Evolutionary conservation across 2,888 invertebrate genomes (phyloP), one percentile per base, ranked within the genome.

Genomic region (Anarsia innoxiella): DNA sequence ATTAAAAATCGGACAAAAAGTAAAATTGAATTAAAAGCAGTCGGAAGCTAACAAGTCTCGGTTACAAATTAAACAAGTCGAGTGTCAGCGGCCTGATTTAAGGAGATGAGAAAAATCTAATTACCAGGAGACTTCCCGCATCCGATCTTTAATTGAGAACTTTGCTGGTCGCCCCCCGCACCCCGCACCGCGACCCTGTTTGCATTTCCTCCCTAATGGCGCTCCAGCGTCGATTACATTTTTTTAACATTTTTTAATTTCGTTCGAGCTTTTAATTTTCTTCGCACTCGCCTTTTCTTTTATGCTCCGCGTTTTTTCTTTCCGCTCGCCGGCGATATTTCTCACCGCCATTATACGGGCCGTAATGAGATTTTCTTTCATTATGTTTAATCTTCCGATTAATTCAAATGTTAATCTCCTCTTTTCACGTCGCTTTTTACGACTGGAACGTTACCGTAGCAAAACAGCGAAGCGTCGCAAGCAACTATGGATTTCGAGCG

Each of bases 321-420:
- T 64, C 65, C 66, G 65, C 59, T 66, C 64, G 62, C 56, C 56
- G 55, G 64, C 67, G 67, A 75, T 78, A 75, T 77, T 80, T 83
- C 79, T 78, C 80, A 73, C 78, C 74, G 74, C 83, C 74, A 80
- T 83, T 83, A 82, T 79, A 75, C 79, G 62, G 66, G 56, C 59
- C 64, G 73, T 84, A 84, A 84, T 83, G 84, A 84, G 84, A 84
- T 84, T 84, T 84, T 79, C 82, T 82, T 84, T 83, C 83, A 84
- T 84, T 84, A 83, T 83, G 84, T 78, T 83, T 83, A 84, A 84
- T 84, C 84, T 84, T 61, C 80, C 84, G 84, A 83, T 84, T 84
- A 84, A 84, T 84, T 84, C 80, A 79, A 83, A 84, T 82, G 83
- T 82, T 82, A 80, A 83, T 83, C 82, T 76, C 53, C 58, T 66